Base-by-base conservation (phyloP, 2,888 invertebrate species). In the Heliconius sara region DNA sequence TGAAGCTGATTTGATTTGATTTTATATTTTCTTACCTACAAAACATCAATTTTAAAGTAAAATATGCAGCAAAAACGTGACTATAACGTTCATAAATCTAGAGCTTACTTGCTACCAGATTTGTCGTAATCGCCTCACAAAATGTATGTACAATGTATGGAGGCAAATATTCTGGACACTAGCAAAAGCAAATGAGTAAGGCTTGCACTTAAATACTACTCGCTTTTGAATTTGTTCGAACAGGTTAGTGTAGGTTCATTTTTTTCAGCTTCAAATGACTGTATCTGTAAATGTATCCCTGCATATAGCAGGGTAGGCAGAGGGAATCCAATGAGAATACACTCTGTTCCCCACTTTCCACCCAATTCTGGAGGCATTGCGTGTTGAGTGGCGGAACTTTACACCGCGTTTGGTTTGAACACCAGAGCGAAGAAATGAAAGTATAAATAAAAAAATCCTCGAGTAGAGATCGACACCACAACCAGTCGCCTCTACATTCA, bases 71-170 rank as follows among this genome's bases (percentile, higher is more conserved):
- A 73, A 73, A 73, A n/a, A 73, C n/a, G 60, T 60, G 34, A 34
- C n/a, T 13, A 60, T 34, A 73, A 16, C 73, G n/a, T 73, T 25
- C 73, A 60, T 73, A 73, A 73, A 73, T 73, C 73, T 39, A 73
- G 5, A 60, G 73, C 73, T 73, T 73, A 60, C 34, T 39, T 34
- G 39, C 60, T 57, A n/a, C 60, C 39, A 73, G 73, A 73, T 60
- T 39, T 60, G n/a, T 16, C 60, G 57, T 73, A 73, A 73, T 73
- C 73, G 60, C 73, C 60, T 73, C 39, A 60, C 73, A 39, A 34
- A 60, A 60, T 73, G 43, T 70, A 47, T 60, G 60, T n/a, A 60
- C 3, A 57, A 57, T 57, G 57, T 57, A 73, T 34, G 73, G 7
- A 34, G 34, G 39, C 34, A 73, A 73, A 73, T 57, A 60, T 73